phyloP scores from a whole-genome alignment of 2,888 invertebrate genomes.

The Eulithis prunata region DNA sequence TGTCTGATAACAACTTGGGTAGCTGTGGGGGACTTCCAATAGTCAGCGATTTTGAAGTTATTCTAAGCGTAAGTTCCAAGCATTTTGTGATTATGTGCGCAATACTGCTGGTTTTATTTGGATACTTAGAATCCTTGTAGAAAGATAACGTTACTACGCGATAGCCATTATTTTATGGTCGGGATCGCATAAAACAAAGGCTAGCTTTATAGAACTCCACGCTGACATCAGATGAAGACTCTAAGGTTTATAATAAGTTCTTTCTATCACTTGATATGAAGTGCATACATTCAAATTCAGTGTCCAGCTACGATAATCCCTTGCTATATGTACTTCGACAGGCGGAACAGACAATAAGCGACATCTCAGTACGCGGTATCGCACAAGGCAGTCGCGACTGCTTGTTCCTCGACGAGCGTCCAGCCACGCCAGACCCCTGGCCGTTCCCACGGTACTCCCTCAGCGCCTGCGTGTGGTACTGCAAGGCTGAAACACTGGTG shows the following conservation, averaged over 20 bases:
- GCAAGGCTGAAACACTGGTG: conserved; percentile 81
- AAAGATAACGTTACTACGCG: too few relatives aligned
- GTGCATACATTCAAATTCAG: neutral
- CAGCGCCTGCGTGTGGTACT: conserved; percentile 85
- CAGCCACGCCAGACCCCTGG: conserved; percentile 63
- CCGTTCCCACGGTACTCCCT: conserved; percentile 84
- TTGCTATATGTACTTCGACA: neutral
- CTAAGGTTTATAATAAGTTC: too few relatives aligned
- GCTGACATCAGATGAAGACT: too few relatives aligned
- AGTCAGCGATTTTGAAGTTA: conserved; percentile 65
- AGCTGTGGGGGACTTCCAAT: conserved; percentile 64
- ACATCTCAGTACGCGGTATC: conserved; percentile 78
- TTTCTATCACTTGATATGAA: too few relatives aligned
- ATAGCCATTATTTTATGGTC: too few relatives aligned
- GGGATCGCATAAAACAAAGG: too few relatives aligned
- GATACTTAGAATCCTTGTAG: too few relatives aligned
- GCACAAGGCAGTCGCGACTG: conserved; percentile 81
- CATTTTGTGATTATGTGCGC: too few relatives aligned
- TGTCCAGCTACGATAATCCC: neutral
- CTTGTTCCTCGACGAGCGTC: conserved; percentile 82
- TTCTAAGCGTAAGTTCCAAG: conserved; percentile 60
- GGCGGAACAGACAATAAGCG: conserved; percentile 86
- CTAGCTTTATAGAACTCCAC: too few relatives aligned
- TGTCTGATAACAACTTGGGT: conserved; percentile 63
- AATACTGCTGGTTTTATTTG: neutral